These are phyloP conservation scores for Eretmochelys imbricata DNA, from an alignment of 2,113 vertebrate genomes.

Conservation along the genomic window DNA sequence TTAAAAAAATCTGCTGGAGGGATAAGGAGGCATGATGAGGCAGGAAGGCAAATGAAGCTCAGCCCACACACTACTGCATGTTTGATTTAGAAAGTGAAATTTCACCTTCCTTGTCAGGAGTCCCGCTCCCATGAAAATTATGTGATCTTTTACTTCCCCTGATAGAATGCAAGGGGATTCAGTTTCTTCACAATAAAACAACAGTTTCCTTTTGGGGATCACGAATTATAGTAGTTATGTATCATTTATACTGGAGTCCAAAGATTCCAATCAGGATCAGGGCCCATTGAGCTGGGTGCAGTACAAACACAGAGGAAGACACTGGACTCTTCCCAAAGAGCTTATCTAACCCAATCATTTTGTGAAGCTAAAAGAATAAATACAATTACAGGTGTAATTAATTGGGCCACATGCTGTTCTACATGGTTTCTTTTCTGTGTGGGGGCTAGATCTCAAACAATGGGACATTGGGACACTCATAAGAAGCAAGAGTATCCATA, in stretches of 20 bases:
- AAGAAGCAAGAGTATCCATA: neutral
- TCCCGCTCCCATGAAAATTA: slow-evolving; percentile 20
- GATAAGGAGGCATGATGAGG: slow-evolving; percentile 54
- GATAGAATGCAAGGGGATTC: neutral
- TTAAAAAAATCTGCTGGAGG: slow-evolving; percentile 33
- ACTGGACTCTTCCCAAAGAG: neutral
- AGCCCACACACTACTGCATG: neutral
- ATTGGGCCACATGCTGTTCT: rapidly evolving
- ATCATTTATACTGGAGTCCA: neutral
- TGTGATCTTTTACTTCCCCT: neutral
- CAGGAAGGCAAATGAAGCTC: slow-evolving; percentile 51
- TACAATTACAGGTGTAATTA: neutral
- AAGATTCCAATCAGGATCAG: neutral
- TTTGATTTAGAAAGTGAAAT: slow-evolving; percentile 51
- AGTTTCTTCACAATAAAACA: neutral
- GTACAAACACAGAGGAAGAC: rapidly evolving
- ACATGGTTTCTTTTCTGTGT: neutral
- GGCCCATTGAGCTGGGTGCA: neutral
- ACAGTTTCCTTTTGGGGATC: neutral
- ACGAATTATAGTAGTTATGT: neutral
- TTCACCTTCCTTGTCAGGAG: slow-evolving; percentile 59
- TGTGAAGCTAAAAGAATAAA: neutral
- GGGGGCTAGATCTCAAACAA: neutral
- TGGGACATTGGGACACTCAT: neutral
- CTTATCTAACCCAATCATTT: neutral